Evolutionary conservation across 2,113 vertebrate species (phyloP), one percentile per base, ranked within the genome.

Genomic region (Hippocampus barbouri): DNA sequence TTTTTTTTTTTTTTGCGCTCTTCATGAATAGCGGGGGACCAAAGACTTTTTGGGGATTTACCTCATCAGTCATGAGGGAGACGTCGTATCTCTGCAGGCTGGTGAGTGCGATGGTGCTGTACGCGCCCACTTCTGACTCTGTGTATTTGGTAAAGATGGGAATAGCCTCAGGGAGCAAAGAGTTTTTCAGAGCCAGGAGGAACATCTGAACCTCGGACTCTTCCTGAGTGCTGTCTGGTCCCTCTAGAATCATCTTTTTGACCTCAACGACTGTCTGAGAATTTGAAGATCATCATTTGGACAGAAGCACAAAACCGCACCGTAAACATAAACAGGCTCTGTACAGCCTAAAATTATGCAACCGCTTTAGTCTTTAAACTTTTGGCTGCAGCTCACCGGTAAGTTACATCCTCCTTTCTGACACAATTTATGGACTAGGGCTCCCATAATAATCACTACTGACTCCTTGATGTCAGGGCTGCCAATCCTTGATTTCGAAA

Each of bases 111-210:
- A 95, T 91, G 78, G 93, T 97, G 92, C 90, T 94, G 86, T 92
- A 79, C 0, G 91, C 87, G 0, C 97, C 97, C 14, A 94, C 92
- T 66, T 94, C 94, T 0, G 93, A 91, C 84, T 99, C 97, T 0
- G 94, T 89, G 0, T 94, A 94, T 87, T 93, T 96, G 16, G 95
- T 85, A 25, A 99, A 93, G 53, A 95, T 68, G 0, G 96, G 95
- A 84, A 99, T 91, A 64, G 91, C 95, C 79, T 98, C 95, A 0
- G 94, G 95, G 40, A 99, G 92, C 62, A 96, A 81, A 0, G 97
- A 95, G 0, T 99, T 99, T 87, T 98, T 99, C 78, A 99, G 80
- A 16, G 96, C 93, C 84, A 99, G 88, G 65, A 99, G 90, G 83
- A 95, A 96, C 93, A 95, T 95, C 87, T 85, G 93, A 41, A 93